These are phyloP conservation scores for Corythoichthys haematopterus DNA, from an alignment of 2,113 vertebrate species.

Conservation along the genomic window DNA sequence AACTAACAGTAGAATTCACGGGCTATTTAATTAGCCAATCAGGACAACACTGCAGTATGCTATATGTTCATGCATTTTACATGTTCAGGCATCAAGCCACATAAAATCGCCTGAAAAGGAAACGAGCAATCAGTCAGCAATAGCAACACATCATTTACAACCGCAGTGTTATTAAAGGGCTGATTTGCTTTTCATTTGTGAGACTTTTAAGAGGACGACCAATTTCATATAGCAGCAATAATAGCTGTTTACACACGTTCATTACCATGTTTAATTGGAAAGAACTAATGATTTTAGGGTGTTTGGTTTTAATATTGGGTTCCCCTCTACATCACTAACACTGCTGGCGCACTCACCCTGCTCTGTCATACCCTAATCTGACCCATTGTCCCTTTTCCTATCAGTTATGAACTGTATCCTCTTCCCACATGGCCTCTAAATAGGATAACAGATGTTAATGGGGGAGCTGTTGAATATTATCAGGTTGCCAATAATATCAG, in stretches of 20 bases:
- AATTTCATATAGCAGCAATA: slow-evolving; percentile 23
- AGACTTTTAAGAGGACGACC: slow-evolving; percentile 14
- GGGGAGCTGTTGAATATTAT: no score
- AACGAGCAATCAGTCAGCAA: slow-evolving; percentile 36
- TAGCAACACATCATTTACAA: slow-evolving; percentile 10
- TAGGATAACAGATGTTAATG: no score
- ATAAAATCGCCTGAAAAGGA: slow-evolving; percentile 35
- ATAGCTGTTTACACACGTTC: slow-evolving; percentile 11
- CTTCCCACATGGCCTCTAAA: no score
- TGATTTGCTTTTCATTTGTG: slow-evolving; percentile 13
- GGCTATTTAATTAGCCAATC: slow-evolving; percentile 34
- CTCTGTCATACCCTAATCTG: no score
- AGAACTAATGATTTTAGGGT: not conserved
- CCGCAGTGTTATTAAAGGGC: slow-evolving; percentile 4
- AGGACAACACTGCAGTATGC: slow-evolving; percentile 19
- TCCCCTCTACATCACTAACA: no score
- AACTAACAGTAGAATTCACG: slow-evolving; percentile 12
- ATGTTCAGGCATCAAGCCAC: slow-evolving; percentile 31
- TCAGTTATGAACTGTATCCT: no score
- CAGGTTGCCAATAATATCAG: no score
- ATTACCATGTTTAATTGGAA: not conserved
- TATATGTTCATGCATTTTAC: slow-evolving; percentile 18
- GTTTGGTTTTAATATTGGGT: no score
- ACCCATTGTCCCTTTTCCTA: no score
- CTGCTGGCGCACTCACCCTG: no score